These are phyloP conservation scores for Oncorhynchus gorbuscha DNA, from an alignment of 2,113 vertebrate species.

Conservation along the genomic window DNA sequence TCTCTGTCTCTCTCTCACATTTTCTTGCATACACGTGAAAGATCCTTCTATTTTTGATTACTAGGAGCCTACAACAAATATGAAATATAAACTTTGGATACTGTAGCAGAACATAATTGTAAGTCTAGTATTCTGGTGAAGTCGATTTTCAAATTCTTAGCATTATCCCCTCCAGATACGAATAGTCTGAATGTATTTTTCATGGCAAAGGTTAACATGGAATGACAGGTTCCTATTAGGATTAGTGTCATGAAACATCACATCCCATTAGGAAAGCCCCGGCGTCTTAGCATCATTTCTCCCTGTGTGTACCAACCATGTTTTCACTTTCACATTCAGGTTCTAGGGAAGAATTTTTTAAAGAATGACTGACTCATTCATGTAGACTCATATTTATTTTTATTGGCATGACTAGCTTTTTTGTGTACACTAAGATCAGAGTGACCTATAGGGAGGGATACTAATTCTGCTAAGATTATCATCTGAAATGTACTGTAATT, in stretches of 20 bases:
- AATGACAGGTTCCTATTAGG: slow-evolving; percentile 30
- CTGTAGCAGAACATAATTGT: background rate
- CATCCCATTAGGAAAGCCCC: slow-evolving; percentile 29
- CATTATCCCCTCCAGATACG: slow-evolving; percentile 21
- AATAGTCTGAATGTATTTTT: slow-evolving; percentile 11
- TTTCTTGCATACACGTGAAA: background rate
- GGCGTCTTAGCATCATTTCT: background rate
- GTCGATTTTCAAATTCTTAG: slow-evolving; percentile 26
- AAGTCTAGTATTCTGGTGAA: slow-evolving; percentile 6
- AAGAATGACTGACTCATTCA: background rate
- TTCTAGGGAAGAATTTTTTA: background rate
- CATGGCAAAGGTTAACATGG: slow-evolving; percentile 27
- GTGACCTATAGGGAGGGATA: background rate
- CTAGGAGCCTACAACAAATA: background rate
- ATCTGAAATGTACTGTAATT: slow-evolving; percentile 59
- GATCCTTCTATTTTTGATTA: background rate
- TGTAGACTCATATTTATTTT: no score
- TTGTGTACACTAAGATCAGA: slow-evolving; percentile 10
- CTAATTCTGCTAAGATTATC: slow-evolving; percentile 43
- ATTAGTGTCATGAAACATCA: slow-evolving; percentile 35
- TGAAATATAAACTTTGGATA: background rate
- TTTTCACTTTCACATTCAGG: background rate
- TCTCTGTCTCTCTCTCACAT: slow-evolving; percentile 20
- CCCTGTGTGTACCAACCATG: background rate
- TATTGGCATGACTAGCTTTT: background rate